These are phyloP conservation scores for Heterodera schachtii DNA, from an alignment of 1,140 invertebrate species.

Conservation along the genomic window DNA sequence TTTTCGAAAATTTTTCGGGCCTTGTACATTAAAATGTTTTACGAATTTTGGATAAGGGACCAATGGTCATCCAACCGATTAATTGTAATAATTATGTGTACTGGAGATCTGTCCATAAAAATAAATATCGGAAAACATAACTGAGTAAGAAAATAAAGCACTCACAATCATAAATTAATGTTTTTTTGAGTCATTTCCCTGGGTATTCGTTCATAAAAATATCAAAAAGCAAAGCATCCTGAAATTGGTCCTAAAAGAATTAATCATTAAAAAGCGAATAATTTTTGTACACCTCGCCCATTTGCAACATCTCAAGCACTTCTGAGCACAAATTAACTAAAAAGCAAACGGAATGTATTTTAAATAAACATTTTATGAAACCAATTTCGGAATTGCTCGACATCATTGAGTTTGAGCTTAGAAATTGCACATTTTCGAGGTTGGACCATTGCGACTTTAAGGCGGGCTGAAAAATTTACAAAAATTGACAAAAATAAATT, in stretches of 20 bases:
- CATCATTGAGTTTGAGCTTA: constrained; percentile 4
- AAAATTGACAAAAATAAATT: too few species aligned
- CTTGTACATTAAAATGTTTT: too few species aligned
- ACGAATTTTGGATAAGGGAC: too few species aligned
- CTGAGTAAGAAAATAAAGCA: too few species aligned
- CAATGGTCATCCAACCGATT: too few species aligned
- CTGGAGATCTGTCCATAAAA: too few species aligned
- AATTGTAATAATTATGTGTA: too few species aligned
- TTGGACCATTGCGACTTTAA: constrained; percentile 15
- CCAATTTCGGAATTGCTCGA: constrained; percentile 23
- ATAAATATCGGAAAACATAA: too few species aligned
- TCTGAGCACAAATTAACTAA: constrained; percentile 14
- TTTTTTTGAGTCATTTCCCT: background rate
- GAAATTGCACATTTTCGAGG: background rate
- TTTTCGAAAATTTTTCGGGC: too few species aligned
- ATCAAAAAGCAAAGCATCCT: background rate
- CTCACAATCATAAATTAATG: too few species aligned
- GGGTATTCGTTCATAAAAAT: background rate
- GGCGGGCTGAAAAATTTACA: constrained; percentile 4
- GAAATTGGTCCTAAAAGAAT: background rate
- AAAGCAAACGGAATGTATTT: background rate
- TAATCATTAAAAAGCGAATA: too few species aligned
- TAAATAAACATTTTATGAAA: background rate
- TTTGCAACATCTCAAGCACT: constrained; percentile 18
- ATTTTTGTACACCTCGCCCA: constrained; percentile 3